Conservation (phyloP, 2,888 invertebrate species). For the Diadegma fenestrale region DNA sequence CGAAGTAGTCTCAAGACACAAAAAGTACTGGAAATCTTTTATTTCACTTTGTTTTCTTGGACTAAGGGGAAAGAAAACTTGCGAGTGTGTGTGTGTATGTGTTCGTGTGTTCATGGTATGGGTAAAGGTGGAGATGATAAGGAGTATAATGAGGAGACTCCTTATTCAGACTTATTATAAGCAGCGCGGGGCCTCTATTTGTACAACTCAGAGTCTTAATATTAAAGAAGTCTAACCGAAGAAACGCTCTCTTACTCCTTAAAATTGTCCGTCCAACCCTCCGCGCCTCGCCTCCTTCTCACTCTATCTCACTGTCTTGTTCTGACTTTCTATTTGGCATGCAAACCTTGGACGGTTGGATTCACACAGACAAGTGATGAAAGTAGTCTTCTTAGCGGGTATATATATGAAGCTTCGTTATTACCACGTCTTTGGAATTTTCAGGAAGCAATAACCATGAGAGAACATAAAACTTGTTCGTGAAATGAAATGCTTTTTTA, state of each 20-base stretch:
- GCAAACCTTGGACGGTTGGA: constrained; percentile 37
- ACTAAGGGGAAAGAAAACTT: neutral
- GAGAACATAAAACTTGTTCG: constrained; percentile 28
- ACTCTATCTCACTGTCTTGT: constrained; percentile 5
- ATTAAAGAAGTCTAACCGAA: constrained; percentile 52
- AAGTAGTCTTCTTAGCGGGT: neutral
- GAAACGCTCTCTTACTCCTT: constrained; percentile 24
- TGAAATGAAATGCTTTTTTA: constrained; percentile 27
- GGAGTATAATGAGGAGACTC: constrained; percentile 57
- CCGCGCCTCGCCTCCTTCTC: neutral
- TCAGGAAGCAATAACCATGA: constrained; percentile 40
- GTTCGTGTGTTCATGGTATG: constrained; percentile 2
- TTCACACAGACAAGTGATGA: constrained; percentile 29
- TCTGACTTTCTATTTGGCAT: constrained; percentile 35
- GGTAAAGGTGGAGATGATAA: constrained; percentile 41
- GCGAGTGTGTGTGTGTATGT: neutral
- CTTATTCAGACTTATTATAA: constrained; percentile 66
- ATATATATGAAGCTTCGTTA: constrained; percentile 35
- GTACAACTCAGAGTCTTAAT: constrained; percentile 57
- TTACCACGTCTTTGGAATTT: constrained; percentile 45
- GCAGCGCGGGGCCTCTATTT: constrained; percentile 47
- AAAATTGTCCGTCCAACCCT: constrained; percentile 12
- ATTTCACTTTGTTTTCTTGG: constrained; percentile 26
- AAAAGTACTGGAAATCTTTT: constrained; percentile 19
- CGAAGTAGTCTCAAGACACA: neutral